Evolutionary conservation across 23 tunicate species (phyloP), one percentile per base, ranked within the genome.

Genomic region (Halocynthia roretzi): DNA sequence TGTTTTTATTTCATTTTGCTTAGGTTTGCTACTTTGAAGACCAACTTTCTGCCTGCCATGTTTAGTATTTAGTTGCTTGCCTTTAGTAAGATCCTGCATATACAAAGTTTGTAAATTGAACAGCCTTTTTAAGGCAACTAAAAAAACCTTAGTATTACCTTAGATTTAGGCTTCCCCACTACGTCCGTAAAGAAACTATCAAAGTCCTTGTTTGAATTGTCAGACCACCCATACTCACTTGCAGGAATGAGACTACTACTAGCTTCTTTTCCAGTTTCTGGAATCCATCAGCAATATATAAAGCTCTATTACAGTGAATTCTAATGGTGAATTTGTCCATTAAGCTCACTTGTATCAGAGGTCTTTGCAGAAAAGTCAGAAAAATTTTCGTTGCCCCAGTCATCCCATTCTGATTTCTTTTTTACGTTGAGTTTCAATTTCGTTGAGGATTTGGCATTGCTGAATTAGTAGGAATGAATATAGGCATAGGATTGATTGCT

Each of bases 201-300:
- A 8, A 51, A 60, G 44, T 77, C 71, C 40, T 82, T 83, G 11
- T 77, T 78, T 8, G 22, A 69, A 57, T 71, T 84, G 19, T 78
- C 52, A 6, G 84, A 78, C 97, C 90, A 90, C 54, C 85, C 62
- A 80, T 90, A 90, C 7, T 86, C 48, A 66, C 97, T 90, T 22
- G 90, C 81, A 7, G 86, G 87, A 14, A 81, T 62, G 8, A 76
- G 14, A 64, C n/a, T 48, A 63, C 8, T 8, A 8, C 52, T 72
- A 49, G 19, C 20, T 49, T 77, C 49, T 62, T 77, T 20, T 71
- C 51, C 22, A 8, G 65, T 75, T 75, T 49, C 53, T 56, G 80
- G 49, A 56, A 40, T 18, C 68, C 14, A 23, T 60, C 15, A 52
- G 50, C 44, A 31, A 31, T 31, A 31, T 31, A 31, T 31, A 31